Conservation (phyloP, 2,113 vertebrate genomes). For the Sylvia atricapilla region DNA sequence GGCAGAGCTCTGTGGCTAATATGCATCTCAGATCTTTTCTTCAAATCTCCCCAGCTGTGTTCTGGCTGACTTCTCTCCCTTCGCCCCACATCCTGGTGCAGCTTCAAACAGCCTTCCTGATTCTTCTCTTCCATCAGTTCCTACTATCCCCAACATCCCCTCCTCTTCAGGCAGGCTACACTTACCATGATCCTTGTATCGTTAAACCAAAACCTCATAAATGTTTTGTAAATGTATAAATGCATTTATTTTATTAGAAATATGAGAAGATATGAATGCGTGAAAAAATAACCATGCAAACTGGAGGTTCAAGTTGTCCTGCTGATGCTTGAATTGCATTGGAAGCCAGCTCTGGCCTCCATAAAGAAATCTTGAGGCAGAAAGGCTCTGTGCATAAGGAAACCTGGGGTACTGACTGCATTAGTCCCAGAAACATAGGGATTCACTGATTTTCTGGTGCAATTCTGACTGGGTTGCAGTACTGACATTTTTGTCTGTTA, state of each 20-base stretch:
- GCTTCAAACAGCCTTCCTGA: background rate
- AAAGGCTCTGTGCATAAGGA: background rate
- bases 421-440: background rate
- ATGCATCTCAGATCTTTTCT: background rate
- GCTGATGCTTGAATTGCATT: fast-evolving
- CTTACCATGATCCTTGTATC: fast-evolving
- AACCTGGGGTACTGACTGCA: background rate
- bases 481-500: background rate
- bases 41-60: background rate
- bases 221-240: background rate
- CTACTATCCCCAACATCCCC: background rate
- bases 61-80: background rate
- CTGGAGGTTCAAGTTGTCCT: background rate
- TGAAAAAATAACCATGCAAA: background rate
- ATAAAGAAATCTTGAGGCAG: background rate
- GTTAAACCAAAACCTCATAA: background rate
- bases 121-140: background rate
- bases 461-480: background rate
- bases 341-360: background rate
- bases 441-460: background rate
- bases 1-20: background rate
- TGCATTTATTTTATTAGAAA: fast-evolving
- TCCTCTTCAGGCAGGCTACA: background rate
- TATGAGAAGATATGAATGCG: background rate
- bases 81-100: background rate